Evolutionary conservation across 2,888 invertebrate genomes (phyloP).

Genomic region (Meteorus cinctellus): DNA sequence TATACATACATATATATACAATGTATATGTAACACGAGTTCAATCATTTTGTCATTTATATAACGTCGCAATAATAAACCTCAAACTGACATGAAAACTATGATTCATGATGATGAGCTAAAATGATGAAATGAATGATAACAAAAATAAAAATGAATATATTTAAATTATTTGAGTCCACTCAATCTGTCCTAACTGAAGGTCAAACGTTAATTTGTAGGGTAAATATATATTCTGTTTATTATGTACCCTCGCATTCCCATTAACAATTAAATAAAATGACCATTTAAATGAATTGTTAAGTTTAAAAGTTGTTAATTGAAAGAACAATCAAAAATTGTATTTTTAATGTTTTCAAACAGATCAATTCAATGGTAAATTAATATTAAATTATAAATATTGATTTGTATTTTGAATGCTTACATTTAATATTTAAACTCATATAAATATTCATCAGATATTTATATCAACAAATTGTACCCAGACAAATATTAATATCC

Average conservation of each 20-base stretch:
- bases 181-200: neutral
- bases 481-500: neutral
- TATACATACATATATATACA: neutral
- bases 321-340: no score
- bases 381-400: no score
- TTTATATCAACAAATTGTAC: neutral
- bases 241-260: no score
- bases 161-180: neutral
- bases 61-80: neutral
- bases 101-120: conserved; percentile 11
- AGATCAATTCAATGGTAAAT: no score
- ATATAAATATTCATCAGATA: neutral
- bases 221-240: no score
- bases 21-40: neutral
- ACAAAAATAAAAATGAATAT: neutral
- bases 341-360: no score
- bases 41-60: conserved; percentile 2
- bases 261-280: no score
- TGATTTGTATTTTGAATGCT: no score
- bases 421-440: neutral
- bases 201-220: no score
- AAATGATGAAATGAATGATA: neutral
- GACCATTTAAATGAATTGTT: no score
- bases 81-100: conserved; percentile 4
- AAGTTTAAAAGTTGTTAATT: no score